Conservation (phyloP, 2,113 vertebrate genomes). For the Campylomormyrus numenius region DNA sequence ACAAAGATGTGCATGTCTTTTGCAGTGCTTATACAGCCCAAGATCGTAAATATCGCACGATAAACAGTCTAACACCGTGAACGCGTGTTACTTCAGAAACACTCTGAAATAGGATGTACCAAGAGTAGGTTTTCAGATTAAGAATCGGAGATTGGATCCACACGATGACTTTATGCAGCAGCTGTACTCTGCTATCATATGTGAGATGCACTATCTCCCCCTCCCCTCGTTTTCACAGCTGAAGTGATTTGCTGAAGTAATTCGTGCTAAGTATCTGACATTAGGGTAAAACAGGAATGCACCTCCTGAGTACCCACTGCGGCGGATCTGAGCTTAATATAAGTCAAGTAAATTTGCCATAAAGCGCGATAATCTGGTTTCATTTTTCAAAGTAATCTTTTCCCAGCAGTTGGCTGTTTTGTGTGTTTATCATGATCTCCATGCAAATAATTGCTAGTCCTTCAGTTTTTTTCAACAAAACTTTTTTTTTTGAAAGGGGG, state of each 20-base stretch:
- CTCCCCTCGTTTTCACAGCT: background rate
- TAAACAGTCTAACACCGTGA: background rate
- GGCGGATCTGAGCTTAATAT: background rate
- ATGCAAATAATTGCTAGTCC: background rate
- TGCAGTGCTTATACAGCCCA: background rate
- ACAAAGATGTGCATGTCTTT: background rate
- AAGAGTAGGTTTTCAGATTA: background rate
- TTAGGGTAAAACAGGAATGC: background rate
- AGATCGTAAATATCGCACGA: background rate
- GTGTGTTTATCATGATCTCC: background rate
- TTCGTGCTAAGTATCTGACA: background rate
- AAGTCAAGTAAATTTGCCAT: background rate
- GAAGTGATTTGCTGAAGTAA: constrained; percentile 15
- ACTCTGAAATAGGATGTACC: background rate
- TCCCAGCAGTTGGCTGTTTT: background rate
- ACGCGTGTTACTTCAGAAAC: background rate
- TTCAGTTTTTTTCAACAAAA: constrained; percentile 4
- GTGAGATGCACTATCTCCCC: background rate
- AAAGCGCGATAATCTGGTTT: background rate
- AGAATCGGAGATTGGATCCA: background rate
- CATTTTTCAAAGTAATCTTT: background rate
- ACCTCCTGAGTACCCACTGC: background rate
- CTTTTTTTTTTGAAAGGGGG: background rate
- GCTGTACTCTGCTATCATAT: background rate
- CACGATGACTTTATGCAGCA: background rate